These are phyloP conservation scores for Phalera bucephala DNA, from an alignment of 2,888 invertebrate genomes.

Conservation along the genomic window DNA sequence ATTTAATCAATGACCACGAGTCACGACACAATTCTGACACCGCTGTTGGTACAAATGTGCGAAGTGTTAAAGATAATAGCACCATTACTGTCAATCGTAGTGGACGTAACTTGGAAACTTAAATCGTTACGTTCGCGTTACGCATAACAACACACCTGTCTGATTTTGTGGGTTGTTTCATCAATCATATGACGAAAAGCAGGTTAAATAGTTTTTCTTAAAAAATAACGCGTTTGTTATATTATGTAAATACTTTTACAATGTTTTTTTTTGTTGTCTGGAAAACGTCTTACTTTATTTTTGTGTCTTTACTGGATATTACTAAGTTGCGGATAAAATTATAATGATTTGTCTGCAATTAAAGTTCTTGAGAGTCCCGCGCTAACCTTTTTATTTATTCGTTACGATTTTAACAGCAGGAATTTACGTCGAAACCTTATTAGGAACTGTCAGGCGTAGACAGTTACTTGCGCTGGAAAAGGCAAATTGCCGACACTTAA, in stretches of 20 bases:
- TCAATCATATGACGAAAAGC: conserved; percentile 71
- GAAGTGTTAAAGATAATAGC: conserved; percentile 19
- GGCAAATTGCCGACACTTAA: conserved; percentile 41
- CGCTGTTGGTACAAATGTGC: conserved; percentile 9
- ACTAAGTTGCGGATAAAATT: too few relatives aligned
- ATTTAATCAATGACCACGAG: conserved; percentile 50
- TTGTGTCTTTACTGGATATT: too few relatives aligned
- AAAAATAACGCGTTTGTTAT: too few relatives aligned
- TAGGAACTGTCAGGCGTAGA: conserved; percentile 26
- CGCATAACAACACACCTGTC: conserved; percentile 46
- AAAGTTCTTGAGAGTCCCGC: too few relatives aligned
- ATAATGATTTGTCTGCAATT: too few relatives aligned
- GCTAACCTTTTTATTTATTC: too few relatives aligned
- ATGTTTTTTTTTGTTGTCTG: too few relatives aligned
- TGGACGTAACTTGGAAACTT: conserved; percentile 26
- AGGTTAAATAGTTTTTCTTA: too few relatives aligned
- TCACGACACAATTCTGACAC: conserved; percentile 40
- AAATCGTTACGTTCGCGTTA: conserved; percentile 29
- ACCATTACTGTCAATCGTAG: conserved; percentile 22
- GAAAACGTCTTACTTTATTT: too few relatives aligned
- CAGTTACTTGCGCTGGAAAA: conserved; percentile 33
- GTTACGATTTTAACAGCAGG: conserved; percentile 1
- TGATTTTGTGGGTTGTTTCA: conserved; percentile 52
- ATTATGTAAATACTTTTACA: too few relatives aligned
- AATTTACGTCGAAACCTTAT: conserved; percentile 19